Evolutionary conservation across 2,113 vertebrate species (phyloP).

Genomic region (Solea solea): DNA sequence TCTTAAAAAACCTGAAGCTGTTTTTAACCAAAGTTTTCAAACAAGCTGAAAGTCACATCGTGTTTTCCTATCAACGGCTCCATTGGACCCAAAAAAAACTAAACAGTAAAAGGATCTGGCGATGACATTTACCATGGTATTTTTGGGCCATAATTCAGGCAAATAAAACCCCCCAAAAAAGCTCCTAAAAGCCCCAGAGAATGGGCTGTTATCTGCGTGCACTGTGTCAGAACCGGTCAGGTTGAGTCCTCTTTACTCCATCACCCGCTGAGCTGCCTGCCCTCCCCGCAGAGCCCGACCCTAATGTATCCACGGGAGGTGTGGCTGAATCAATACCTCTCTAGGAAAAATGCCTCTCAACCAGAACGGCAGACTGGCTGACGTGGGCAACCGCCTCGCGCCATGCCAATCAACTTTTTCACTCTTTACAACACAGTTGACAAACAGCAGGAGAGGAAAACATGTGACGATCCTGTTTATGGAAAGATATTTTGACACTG

Average conservation of each 20-base stretch:
- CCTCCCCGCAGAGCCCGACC: conserved; percentile 42
- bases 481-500: conserved; percentile 9
- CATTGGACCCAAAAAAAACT: conserved; percentile 7
- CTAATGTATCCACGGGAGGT: conserved; percentile 55
- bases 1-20: too few relatives aligned
- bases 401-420: conserved; percentile 2
- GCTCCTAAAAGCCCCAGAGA: not conserved
- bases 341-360: conserved; percentile 49
- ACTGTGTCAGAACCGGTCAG: conserved; percentile 15
- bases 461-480: conserved; percentile 1
- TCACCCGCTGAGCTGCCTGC: conserved; percentile 36
- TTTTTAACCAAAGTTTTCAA: too few relatives aligned
- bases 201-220: conserved; percentile 20
- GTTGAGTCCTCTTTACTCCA: conserved; percentile 13
- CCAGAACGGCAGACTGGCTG: conserved; percentile 29
- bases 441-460: conserved; percentile 2
- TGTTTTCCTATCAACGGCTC: not conserved
- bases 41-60: too few relatives aligned
- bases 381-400: conserved; percentile 18
- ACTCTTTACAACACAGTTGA: not conserved
- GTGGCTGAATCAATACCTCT: conserved; percentile 66
- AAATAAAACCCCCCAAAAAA: conserved; percentile 14
- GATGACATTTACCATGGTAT: not conserved
- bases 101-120: not conserved
- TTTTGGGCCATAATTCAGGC: conserved; percentile 2